Conservation (phyloP, 2,113 vertebrate species). For the Elephantulus edwardii region DNA sequence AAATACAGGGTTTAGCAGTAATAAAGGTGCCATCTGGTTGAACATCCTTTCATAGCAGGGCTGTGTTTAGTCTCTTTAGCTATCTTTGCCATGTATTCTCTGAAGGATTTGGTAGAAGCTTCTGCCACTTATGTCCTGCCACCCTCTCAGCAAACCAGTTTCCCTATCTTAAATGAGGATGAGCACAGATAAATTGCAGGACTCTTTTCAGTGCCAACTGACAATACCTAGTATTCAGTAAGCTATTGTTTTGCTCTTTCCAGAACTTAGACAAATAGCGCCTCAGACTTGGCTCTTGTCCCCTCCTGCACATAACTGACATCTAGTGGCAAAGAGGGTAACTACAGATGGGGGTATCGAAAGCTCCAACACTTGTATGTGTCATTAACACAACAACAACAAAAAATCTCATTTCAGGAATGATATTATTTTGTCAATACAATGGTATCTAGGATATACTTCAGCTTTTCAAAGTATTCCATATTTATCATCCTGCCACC, state of each 20-base stretch:
- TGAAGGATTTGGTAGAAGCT: too few species aligned
- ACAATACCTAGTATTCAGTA: not conserved
- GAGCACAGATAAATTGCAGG: not conserved
- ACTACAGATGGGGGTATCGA: slow-evolving; percentile 56
- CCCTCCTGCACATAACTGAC: slow-evolving; percentile 55
- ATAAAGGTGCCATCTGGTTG: not conserved
- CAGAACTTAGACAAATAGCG: not conserved
- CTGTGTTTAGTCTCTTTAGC: not conserved
- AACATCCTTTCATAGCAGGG: not conserved
- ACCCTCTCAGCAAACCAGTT: not conserved
- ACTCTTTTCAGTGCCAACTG: not conserved
- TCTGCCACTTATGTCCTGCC: not conserved
- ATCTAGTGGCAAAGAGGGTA: slow-evolving; percentile 37
- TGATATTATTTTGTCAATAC: fast-evolving
- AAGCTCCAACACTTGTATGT: not conserved
- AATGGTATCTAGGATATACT: not conserved
- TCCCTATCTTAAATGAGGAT: not conserved
- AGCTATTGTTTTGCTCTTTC: not conserved
- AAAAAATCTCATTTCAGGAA: not conserved
- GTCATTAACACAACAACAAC: too few species aligned
- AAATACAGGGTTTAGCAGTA: not conserved
- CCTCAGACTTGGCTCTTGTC: not conserved
- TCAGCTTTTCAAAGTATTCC: not conserved
- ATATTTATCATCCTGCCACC: not conserved
- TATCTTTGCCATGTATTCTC: not conserved